A percentile compares a stretch with the other conserved stretches of the same genome.
These are phyloP conservation scores for Lathronympha strigana DNA, from an alignment of 2,888 invertebrate genomes.

Conservation along the genomic window DNA sequence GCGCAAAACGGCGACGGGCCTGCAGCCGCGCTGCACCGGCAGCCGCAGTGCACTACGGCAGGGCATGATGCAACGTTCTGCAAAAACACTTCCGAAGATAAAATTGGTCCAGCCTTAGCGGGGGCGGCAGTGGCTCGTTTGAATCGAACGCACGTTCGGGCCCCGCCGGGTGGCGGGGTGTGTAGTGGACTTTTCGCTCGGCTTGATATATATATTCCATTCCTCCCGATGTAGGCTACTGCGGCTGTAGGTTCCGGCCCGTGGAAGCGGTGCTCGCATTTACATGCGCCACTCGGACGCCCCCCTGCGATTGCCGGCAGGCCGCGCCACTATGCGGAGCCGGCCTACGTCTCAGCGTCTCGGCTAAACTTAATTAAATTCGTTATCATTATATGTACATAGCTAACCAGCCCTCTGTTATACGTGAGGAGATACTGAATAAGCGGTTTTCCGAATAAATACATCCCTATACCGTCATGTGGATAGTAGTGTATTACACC, in stretches of 20 bases:
- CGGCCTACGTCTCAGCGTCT: constrained; percentile 56
- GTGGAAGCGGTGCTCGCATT: constrained; percentile 63
- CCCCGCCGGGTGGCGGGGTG: constrained; percentile 71
- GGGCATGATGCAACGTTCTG: constrained; percentile 49
- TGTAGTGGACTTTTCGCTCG: constrained; percentile 83
- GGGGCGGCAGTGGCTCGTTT: constrained; percentile 76
- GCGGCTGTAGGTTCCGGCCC: constrained; percentile 71
- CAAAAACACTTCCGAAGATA: constrained; percentile 53
- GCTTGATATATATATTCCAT: constrained; percentile 83
- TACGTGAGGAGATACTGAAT: constrained; percentile 35
- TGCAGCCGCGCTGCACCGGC: constrained; percentile 21
- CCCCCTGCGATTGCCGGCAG: constrained; percentile 51
- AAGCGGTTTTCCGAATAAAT: constrained; percentile 10
- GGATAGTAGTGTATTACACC: no score
- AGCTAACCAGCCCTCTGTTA: constrained; percentile 33
- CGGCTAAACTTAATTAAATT: constrained; percentile 69
- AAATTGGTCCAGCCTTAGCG: constrained; percentile 55
- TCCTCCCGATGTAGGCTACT: constrained; percentile 78
- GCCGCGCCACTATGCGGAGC: constrained; percentile 41
- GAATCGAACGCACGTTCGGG: constrained; percentile 82
- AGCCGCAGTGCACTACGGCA: constrained; percentile 37
- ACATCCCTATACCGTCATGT: no score
- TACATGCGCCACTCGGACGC: constrained; percentile 69
- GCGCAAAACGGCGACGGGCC: neutral
- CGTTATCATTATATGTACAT: constrained; percentile 45